Conservation (phyloP, 2,797 vertebrate genomes). For the Petrocephalus schoutedeni region DNA sequence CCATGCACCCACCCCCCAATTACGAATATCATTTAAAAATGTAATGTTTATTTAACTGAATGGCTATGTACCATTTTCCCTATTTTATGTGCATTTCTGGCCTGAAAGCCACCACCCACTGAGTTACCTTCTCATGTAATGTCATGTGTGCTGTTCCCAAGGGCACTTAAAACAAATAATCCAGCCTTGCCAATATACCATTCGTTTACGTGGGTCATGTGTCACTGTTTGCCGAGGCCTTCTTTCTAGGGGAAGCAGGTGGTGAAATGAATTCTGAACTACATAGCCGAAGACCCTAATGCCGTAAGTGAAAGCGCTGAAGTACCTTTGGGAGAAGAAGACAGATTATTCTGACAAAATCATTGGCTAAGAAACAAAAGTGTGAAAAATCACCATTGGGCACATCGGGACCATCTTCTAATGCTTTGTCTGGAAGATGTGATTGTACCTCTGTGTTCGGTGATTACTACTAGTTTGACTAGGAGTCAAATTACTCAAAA, state of each 20-base stretch:
- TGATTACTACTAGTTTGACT: not conserved
- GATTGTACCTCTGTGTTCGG: not conserved
- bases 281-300: not conserved
- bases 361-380: not conserved
- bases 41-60: not conserved
- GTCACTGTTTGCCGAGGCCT: not conserved
- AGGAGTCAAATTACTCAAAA: not conserved
- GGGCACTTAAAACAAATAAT: not conserved
- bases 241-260: not conserved
- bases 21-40: not conserved
- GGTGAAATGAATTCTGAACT: not conserved
- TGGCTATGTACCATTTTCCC: not conserved
- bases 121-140: not conserved
- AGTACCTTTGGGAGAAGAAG: not conserved
- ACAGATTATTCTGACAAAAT: not conserved
- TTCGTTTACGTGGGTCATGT: not conserved
- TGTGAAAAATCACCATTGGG: not conserved
- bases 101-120: not conserved
- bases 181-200: not conserved
- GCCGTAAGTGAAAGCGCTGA: not conserved
- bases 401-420: not conserved
- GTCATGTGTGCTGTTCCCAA: not conserved
- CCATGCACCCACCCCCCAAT: not conserved
- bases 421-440: not conserved
- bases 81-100: not conserved